Base-by-base conservation (phyloP, 2,888 invertebrate species). In the Eilema depressum region DNA sequence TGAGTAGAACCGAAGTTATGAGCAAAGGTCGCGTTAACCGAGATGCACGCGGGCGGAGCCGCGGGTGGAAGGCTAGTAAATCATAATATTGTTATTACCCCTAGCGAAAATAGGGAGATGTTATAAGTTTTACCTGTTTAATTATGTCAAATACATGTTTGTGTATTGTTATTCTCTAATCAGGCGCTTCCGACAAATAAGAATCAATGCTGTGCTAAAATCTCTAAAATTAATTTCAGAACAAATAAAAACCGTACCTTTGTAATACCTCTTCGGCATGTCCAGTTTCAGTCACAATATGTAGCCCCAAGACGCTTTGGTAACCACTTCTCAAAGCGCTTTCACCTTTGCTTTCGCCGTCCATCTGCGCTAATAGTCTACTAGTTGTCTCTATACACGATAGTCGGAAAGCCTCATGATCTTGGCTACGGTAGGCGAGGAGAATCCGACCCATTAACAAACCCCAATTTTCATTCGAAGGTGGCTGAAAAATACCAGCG, bases 381-480 rank as follows among this genome's bases (percentile, higher is more conserved):
- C 83, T 84, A 0, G 92, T 91, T 0, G 94, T 93, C 1, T 91
- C 91, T 47, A 90, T 91, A 61, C 96, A 93, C 10, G 95, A 89
- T 4, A 89, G 79, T 1, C 89, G 77, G 68, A 96, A 90, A 0
- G 80, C 75, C 0, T 84, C 87, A 70, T 89, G 88, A n/a, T 93
- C 87, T 77, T 92, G 89, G 3, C 86, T 85, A 2, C 95, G 95
- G 71, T 97, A 96, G 11, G 96, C 92, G 10, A 98, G 90, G 4
- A 98, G 94, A 0, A 97, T 96, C 69, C 96, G 96, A 10, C 98
- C 98, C 83, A 98, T 96, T 53, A 97, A 96, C 0, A 97, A 96
- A 59, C 97, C 97, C 98, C 98, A 98, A 84, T 96, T 96, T 79
- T 95, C 95, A 73, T 93, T 91, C 7, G 91, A 91, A 5, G 90